phyloP scores from a whole-genome alignment of 2,888 invertebrate species.

The Eumacrocentrus americanus region DNA sequence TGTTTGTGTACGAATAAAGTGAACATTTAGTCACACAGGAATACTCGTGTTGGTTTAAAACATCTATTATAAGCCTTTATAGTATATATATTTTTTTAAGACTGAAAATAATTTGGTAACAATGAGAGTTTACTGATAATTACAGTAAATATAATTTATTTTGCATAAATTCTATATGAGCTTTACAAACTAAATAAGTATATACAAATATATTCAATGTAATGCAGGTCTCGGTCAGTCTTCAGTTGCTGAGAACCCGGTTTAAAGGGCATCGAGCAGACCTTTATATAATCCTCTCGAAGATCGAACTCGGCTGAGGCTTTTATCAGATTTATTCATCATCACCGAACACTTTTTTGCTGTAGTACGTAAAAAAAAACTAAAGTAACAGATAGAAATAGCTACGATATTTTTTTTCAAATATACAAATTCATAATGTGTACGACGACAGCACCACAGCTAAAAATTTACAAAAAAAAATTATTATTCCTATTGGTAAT shows the following conservation, averaged over 20 bases:
- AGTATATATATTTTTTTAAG: neutral
- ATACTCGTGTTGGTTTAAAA: neutral
- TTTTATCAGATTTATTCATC: neutral
- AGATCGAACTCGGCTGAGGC: conserved; percentile 29
- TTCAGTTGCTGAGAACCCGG: conserved; percentile 55
- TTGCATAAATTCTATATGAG: conserved; percentile 52
- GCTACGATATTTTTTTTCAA: neutral
- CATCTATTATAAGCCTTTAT: neutral
- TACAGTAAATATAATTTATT: conserved; percentile 60
- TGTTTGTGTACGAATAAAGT: conserved; percentile 57
- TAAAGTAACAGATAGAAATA: neutral
- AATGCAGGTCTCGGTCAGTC: conserved; percentile 62
- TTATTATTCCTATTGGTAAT: neutral
- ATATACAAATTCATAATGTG: neutral
- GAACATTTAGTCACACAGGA: no score
- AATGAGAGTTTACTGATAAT: neutral
- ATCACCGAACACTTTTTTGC: neutral
- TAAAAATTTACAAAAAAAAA: neutral
- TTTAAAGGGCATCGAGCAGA: conserved; percentile 45
- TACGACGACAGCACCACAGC: neutral
- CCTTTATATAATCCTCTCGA: conserved; percentile 42
- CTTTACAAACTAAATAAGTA: conserved; percentile 53
- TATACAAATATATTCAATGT: conserved; percentile 58
- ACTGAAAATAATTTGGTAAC: neutral
- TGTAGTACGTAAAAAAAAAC: neutral